Evolutionary conservation across 1,140 invertebrate species (phyloP), one percentile per base, ranked within the genome.

Genomic region (Scaptodrosophila lebanonensis): DNA sequence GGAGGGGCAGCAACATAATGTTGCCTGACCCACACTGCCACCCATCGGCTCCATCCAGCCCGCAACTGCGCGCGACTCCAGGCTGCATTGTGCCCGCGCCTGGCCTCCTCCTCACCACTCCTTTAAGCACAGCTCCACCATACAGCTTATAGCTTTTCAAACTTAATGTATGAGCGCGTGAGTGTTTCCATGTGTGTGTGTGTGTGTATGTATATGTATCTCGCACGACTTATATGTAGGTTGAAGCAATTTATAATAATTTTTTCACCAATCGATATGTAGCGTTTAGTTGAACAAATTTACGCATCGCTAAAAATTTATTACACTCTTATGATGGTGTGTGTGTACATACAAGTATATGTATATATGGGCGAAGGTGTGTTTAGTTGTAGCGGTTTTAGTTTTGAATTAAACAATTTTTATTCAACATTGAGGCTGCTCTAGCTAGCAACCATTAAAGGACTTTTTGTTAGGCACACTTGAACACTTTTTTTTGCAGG

Each of bases 221-320:
- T 73, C 64, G 66, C 57, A 66, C 63, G 65, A 62, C 62, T 84
- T 82, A 84, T 82, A 75, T 84, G 73, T 84, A 84, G 82, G 82
- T 84, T 84, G 82, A 68, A 76, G 67, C 75, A 84, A 84, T 84
- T 84, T 84, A 84, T 84, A 84, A 84, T 84, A 84, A 84, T 75
- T 76, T 84, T 84, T 69, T 72, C 64, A 72, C 47, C 76, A 82
- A 82, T 82, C 75, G 75, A 82, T 82, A 83, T 68, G 75, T 56
- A 57, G 30, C 66, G 45, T 52, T 72, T 62, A 68, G 48, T 65
- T 44, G 35, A 58, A 2, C 40, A 36, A 43, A 52, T n/a, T n/a
- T n/a, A n/a, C n/a, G n/a, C n/a, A n/a, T n/a, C n/a, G n/a, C n/a
- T n/a, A n/a, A n/a, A n/a, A n/a, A n/a, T n/a, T n/a, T n/a, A n/a